Evolutionary conservation across 2,113 vertebrate genomes (phyloP), one percentile per base, ranked within the genome.

Genomic region (Cynopterus brachyotis): DNA sequence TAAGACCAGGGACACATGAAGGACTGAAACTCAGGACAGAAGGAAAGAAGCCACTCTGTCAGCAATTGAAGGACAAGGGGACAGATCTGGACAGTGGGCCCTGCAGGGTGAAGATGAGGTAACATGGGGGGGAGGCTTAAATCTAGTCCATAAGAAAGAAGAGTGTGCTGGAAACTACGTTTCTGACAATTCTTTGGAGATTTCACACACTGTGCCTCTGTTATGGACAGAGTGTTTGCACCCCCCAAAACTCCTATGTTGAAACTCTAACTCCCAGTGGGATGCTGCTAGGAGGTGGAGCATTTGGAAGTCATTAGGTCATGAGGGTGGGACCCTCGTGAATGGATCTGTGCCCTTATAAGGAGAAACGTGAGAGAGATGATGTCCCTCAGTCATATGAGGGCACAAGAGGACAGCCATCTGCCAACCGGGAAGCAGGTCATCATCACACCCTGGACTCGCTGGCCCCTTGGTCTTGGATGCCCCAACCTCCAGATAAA

Each of bases 1-100:
- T 19, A 57, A 28, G 32, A 45, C 15, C 13, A 2, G 72, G 32
- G 47, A 40, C 11, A 3, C 1, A 2, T 0, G 1, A 72, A 40
- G 3, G 11, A 6, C 0, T 13, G 3, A 9, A 17, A 8, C 67
- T 55, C 26, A 1, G 22, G 42, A 75, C 62, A 79, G 28, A 28
- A 92, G 24, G 30, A 69, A 57, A 42, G 26, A 35, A 55, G 75
- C 7, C 4, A 24, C 16, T 55, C 91, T 32, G 8, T 47, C 30
- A 28, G 53, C 10, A 28, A 32, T 57, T 67, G 10, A 81, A 76
- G 47, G 26, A 40, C 16, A 24, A n/a, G 32, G 28, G 5, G 8
- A 6, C 30, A 6, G 8, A 26, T 73, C 0, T 40, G 47, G 45
- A 64, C 4, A 2, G 28, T 6, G 69, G 66, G 40, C 42, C 13